Evolutionary conservation across 2,797 vertebrate genomes (phyloP), one percentile per base, ranked within the genome.

Genomic region (Bucorvus abyssinicus): DNA sequence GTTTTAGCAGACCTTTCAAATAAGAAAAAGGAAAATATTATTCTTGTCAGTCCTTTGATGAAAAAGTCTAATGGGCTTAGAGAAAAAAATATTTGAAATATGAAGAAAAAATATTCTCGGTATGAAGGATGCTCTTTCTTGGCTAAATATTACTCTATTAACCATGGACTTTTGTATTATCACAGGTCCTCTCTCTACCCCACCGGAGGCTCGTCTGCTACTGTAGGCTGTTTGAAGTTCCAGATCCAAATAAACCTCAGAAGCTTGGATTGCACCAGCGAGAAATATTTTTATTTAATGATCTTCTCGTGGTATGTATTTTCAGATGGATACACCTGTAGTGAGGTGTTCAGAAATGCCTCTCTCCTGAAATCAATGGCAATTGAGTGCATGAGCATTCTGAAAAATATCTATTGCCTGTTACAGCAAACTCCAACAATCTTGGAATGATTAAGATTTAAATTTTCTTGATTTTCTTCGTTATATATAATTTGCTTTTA

Each of bases 281-380:
- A 95, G 99, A 99, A 97, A 99, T 99, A 97, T 99, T 99, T 98
- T 98, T 99, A 78, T 99, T 99, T 84, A 99, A 99, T 52, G 99
- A 99, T 96, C 98, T 99, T 67, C 98, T 99, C 6, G 99, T 99
- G 99, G 99, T 99, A 98, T 4, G 98, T 95, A 91, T 76, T 44
- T 92, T 34, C 61, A 70, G 74, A 50, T n/a, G 60, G 73, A 47
- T 32, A 59, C 27, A 16, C 47, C 69, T 24, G 6, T 27, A 63
- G 57, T 4, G 44, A 68, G 40, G 23, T n/a, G 7, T 61, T 75
- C 69, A 85, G 79, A 71, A 79, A 64, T 80, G 59, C 26, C 4
- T 26, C 1, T 70, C 59, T 88, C 56, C 18, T 78, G 15, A 71
- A 64, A 83, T 80, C 38, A 47, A 10, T 76, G 60, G 22, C 22